These are phyloP conservation scores for Triplophysa tibetana DNA, from an alignment of 2,113 vertebrate species.

Conservation along the genomic window DNA sequence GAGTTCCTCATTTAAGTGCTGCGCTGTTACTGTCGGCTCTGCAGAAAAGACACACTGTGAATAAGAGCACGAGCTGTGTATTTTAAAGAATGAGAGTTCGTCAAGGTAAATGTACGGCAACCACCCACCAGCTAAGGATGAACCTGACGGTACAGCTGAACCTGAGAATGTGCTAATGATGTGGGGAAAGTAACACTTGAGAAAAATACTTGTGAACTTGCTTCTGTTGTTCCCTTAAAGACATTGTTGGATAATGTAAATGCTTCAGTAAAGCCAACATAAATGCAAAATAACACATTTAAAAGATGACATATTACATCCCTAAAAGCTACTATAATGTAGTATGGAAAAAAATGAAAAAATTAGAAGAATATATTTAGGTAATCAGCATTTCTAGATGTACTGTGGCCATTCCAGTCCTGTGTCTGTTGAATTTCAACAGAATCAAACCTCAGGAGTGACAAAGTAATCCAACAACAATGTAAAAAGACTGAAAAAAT, in stretches of 20 bases:
- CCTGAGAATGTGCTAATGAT: background rate
- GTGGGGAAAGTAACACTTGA: background rate
- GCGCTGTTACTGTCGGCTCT: background rate
- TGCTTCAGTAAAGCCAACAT: background rate
- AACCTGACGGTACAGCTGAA: background rate
- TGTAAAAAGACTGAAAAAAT: too few relatives aligned
- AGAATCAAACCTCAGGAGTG: too few relatives aligned
- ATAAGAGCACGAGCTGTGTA: constrained; percentile 1
- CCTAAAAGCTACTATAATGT: background rate
- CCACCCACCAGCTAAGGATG: background rate
- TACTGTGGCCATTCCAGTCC: too few relatives aligned
- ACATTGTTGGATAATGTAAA: background rate
- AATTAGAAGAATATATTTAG: background rate
- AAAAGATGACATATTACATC: background rate
- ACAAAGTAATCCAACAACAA: too few relatives aligned
- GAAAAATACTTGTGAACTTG: background rate
- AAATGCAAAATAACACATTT: background rate
- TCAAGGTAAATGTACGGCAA: background rate
- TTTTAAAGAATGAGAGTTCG: background rate
- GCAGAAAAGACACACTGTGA: constrained; percentile 23
- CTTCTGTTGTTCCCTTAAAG: background rate
- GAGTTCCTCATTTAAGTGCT: constrained; percentile 48
- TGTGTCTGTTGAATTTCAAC: too few relatives aligned
- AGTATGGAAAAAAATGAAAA: background rate
- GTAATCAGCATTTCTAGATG: too few relatives aligned